Percentiles rank a stretch among this genome's conserved stretches.
Evolutionary conservation across 1,140 invertebrate genomes (phyloP).

Genomic region (Batillaria attramentaria): DNA sequence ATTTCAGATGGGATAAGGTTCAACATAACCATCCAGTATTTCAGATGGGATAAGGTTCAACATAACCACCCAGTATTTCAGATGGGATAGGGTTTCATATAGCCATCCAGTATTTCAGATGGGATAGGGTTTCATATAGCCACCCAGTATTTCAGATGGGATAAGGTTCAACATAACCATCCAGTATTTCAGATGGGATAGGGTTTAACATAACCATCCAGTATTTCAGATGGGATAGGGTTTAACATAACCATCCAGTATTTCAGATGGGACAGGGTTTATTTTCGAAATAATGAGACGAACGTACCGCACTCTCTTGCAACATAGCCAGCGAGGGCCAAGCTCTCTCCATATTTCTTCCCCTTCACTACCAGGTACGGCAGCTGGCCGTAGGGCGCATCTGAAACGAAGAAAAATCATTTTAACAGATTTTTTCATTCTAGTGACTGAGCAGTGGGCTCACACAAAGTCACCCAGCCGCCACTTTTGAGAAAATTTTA

Average conservation of each 20-base stretch:
- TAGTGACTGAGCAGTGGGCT: neutral
- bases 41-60: no score
- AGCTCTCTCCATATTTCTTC: constrained; percentile 78
- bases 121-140: no score
- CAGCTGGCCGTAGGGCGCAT: constrained; percentile 75
- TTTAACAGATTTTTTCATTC: neutral
- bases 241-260: neutral
- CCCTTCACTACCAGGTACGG: constrained; percentile 84
- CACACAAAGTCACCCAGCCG: neutral
- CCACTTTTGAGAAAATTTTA: neutral
- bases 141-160: no score
- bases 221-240: no score
- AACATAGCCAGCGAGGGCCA: constrained; percentile 82
- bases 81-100: no score
- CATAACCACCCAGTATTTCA: no score
- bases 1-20: no score
- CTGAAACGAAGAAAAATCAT: constrained; percentile 19
- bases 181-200: no score
- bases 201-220: no score
- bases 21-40: no score
- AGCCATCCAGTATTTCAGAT: no score
- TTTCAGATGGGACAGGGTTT: neutral
- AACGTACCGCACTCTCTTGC: constrained; percentile 77
- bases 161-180: no score
- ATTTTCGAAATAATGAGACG: neutral